Base-by-base conservation (phyloP, 2,113 vertebrate species). In the Eudorcas thomsonii region DNA sequence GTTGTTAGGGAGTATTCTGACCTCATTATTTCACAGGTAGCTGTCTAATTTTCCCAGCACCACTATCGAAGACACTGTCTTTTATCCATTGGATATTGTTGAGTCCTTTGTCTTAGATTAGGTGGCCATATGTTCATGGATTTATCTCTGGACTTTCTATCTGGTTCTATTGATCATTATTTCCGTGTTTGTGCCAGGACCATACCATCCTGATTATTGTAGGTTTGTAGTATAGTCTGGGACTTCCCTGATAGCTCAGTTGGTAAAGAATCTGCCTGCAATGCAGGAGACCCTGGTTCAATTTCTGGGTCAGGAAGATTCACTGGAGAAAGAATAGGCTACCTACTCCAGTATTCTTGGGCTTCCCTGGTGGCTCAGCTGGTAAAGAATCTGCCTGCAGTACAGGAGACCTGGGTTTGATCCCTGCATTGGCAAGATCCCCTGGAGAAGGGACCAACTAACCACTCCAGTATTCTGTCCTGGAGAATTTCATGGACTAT, bases 271-370 rank as follows among this genome's bases (percentile, higher is more conserved):
- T 71, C 19, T 0, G 0, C n/a, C 10, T 23, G n/a, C n/a, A 71
- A 0, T 71, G 67, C 67, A 67, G 64, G 19, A 71, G n/a, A 71
- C n/a, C 10, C 64, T 2, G 5, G 67, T 71, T 39, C 0, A 0
- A 39, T 71, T 71, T 21, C 67, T 39, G 19, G 19, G 19, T 71
- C 67, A 71, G n/a, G n/a, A 39, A 39, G 19, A 71, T 39, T 10
- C 5, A 36, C 67, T 23, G n/a, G n/a, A 39, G n/a, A 71, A 71
- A 10, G 67, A 19, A 39, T 39, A 39, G 67, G 5, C n/a, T 71
- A 71, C 19, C n/a, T 39, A 39, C n/a, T 71, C 67, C 67, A 23
- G 67, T 71, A 71, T 71, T 71, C 67, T 39, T 71, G 67, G 67
- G 19, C 19, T 39, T 71, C 67, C n/a, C 67, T 71, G 10, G 19